Evolutionary conservation across 2,797 vertebrate genomes (phyloP), one percentile per base, ranked within the genome.

Genomic region (Alca torda): DNA sequence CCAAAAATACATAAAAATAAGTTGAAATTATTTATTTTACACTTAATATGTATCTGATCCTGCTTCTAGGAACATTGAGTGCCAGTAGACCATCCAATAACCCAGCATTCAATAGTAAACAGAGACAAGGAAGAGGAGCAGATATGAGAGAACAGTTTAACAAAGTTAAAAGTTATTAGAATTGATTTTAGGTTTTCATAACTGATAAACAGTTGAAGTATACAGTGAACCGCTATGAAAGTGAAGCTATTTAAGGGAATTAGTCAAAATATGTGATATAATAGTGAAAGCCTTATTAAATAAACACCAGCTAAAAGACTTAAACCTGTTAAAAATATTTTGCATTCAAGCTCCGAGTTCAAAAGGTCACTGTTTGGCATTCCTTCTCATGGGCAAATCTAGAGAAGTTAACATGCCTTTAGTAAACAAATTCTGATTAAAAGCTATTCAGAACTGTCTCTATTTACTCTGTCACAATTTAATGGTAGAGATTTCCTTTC

Each of bases 301-400:
- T 84, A 93, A 93, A 89, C 59, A 86, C 24, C 19, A 93, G 8
- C 39, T 87, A 85, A 77, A 88, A 65, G 46, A 73, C 39, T 75
- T 57, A 70, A 95, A 81, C 73, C 51, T 77, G 64, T 77, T 90
- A 84, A 90, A 95, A 90, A 83, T 89, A 92, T 89, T 95, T 94
- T 87, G 37, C 35, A 35, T 93, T 87, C 72, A 72, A 1, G 56
- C 25, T 72, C 56, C 19, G 72, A 69, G 84, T 96, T 93, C 75
- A 81, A 56, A 90, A 96, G 86, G 81, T 93, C 82, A 35, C 37
- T 77, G 30, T 88, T 84, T 93, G 78, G 46, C 60, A 65, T 94
- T 96, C 78, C 54, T 82, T 2, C 46, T 95, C 30, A 13, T 8
- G 6, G 46, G 46, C 50, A 89, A 70, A 77, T 51, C 26, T 75